These are phyloP conservation scores for Calliphora vicina DNA, from an alignment of 1,140 invertebrate species.

Conservation along the genomic window DNA sequence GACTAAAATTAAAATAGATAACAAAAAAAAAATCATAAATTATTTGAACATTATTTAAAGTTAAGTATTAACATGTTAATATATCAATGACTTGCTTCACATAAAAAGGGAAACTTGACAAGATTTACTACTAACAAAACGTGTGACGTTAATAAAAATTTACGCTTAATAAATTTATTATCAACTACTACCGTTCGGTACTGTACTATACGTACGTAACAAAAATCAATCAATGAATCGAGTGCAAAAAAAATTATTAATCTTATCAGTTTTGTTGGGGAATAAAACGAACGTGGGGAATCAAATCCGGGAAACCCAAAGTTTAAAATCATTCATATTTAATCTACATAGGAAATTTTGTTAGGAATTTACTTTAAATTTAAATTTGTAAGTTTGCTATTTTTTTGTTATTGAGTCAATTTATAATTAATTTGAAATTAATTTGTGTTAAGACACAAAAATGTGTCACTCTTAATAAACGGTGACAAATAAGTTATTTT, in stretches of 20 bases:
- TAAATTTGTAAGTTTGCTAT: too few species aligned
- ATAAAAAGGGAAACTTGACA: background rate
- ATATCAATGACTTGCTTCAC: background rate
- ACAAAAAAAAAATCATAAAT: background rate
- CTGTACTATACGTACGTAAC: too few species aligned
- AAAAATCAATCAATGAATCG: background rate
- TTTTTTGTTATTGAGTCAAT: too few species aligned
- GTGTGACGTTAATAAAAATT: background rate
- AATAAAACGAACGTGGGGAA: background rate
- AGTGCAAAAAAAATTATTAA: background rate
- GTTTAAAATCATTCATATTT: too few species aligned
- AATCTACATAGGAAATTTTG: too few species aligned
- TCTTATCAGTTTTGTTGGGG: background rate
- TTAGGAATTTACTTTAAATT: too few species aligned
- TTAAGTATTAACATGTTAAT: background rate
- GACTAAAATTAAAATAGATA: conserved; percentile 49
- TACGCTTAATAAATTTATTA: background rate
- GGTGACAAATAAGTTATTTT: too few species aligned
- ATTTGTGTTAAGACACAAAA: too few species aligned
- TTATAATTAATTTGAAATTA: too few species aligned
- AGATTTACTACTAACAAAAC: background rate
- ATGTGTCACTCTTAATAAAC: too few species aligned
- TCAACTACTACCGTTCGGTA: too few species aligned
- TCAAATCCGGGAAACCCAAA: too few species aligned
- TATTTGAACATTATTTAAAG: background rate